These are phyloP conservation scores for Bubo blakistoni DNA, from an alignment of 2,113 vertebrate genomes.

Conservation along the genomic window DNA sequence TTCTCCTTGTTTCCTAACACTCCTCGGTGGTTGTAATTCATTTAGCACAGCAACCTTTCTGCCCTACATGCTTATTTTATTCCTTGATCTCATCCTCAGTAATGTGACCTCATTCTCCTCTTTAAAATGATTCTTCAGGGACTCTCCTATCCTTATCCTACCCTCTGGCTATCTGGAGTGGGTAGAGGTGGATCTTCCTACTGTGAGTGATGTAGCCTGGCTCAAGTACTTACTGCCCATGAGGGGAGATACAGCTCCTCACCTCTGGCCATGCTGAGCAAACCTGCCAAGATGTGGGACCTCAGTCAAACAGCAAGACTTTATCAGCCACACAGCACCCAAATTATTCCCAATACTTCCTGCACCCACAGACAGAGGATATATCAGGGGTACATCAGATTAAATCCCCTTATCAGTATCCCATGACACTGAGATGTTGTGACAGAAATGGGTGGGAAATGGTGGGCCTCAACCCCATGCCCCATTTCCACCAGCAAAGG, in stretches of 20 bases:
- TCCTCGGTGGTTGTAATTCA: slow-evolving; percentile 56
- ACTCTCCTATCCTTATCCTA: neutral
- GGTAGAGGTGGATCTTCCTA: neutral
- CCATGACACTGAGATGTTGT: neutral
- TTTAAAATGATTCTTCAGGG: slow-evolving; percentile 14
- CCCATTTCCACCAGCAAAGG: neutral
- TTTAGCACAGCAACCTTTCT: slow-evolving; percentile 56
- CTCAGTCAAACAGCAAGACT: neutral
- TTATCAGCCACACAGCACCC: neutral
- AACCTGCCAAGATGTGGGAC: neutral
- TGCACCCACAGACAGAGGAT: neutral
- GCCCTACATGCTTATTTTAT: slow-evolving; percentile 64
- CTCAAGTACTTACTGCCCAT: neutral
- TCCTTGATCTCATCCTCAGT: slow-evolving; percentile 62
- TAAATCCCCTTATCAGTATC: neutral
- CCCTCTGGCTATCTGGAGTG: neutral
- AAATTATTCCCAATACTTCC: neutral
- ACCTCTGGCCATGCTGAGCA: fast-evolving
- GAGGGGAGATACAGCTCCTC: neutral
- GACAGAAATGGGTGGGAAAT: neutral
- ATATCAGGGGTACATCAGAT: neutral
- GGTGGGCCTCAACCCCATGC: neutral
- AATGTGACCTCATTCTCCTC: slow-evolving; percentile 63
- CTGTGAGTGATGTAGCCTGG: fast-evolving
- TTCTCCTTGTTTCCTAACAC: slow-evolving; percentile 59